Percentiles rank a stretch among this genome's conserved stretches.
phyloP scores from a whole-genome alignment of 2,797 vertebrate genomes.

The Chelonia mydas region DNA sequence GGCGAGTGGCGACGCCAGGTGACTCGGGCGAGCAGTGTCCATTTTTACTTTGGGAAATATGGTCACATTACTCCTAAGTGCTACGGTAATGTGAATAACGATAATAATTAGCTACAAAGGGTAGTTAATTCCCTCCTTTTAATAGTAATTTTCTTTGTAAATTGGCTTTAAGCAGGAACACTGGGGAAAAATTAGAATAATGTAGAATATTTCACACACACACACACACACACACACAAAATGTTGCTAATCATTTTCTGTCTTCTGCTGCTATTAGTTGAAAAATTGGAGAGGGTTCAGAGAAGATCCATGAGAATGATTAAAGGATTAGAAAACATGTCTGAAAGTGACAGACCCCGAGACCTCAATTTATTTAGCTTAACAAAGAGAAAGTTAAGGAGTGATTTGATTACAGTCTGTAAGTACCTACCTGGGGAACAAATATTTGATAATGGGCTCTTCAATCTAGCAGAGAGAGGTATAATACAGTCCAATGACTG shows the following conservation, averaged over 20 bases:
- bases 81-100: neutral
- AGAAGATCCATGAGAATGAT: too few species aligned
- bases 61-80: neutral
- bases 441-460: neutral
- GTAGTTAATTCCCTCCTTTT: neutral
- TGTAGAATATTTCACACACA: neutral
- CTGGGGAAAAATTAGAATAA: neutral
- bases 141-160: neutral
- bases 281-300: too few species aligned
- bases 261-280: too few species aligned
- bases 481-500: neutral
- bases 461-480: neutral
- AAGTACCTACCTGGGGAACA: neutral
- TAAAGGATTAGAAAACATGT: too few species aligned
- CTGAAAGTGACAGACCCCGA: too few species aligned
- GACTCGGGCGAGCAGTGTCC: too few species aligned
- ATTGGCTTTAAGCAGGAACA: neutral
- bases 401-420: neutral
- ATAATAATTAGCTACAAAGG: neutral
- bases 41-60: too few species aligned
- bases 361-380: neutral
- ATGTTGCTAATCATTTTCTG: too few species aligned
- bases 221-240: too few species aligned
- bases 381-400: neutral
- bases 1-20: too few species aligned